phyloP scores from a whole-genome alignment of 1,140 invertebrate genomes.

The Listronotus bonariensis region DNA sequence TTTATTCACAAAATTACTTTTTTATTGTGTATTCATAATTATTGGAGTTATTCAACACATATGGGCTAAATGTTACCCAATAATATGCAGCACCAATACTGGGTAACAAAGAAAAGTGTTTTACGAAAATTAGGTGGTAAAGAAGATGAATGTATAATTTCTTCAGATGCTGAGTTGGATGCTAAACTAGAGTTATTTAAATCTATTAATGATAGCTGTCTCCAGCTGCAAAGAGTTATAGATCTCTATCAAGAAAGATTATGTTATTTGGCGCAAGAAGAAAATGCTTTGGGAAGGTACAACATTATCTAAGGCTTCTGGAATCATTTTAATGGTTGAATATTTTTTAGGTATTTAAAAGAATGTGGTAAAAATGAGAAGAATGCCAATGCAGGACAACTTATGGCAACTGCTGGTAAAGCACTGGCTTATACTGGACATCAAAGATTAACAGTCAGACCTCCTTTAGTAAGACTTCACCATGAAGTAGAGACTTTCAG shows the following conservation, averaged over 20 bases:
- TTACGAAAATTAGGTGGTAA: constrained; percentile 94
- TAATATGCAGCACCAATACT: constrained; percentile 92
- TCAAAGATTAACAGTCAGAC: constrained; percentile 84
- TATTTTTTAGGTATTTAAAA: constrained; percentile 75
- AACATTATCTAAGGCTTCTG: no score
- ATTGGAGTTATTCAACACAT: background rate
- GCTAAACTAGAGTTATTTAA: constrained; percentile 96
- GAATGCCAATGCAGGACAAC: constrained; percentile 82
- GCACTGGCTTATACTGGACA: constrained; percentile 94
- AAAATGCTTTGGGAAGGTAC: constrained; percentile 86
- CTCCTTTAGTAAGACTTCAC: constrained; percentile 87
- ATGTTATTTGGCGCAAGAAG: constrained; percentile 93
- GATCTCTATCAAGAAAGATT: constrained; percentile 94
- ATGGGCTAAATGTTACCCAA: constrained; percentile 23
- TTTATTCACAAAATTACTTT: background rate
- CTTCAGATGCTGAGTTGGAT: constrained; percentile 95
- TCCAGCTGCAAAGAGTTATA: constrained; percentile 85
- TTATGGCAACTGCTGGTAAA: constrained; percentile 94
- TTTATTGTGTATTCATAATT: background rate
- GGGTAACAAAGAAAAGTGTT: constrained; percentile 96
- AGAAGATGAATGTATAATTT: constrained; percentile 95
- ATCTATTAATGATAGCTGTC: constrained; percentile 91
- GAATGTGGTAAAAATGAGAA: constrained; percentile 91
- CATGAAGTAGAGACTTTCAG: constrained; percentile 98
- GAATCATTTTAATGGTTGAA: no score